These are phyloP conservation scores for Pelecanus crispus DNA, from an alignment of 2,113 vertebrate species.

Conservation along the genomic window DNA sequence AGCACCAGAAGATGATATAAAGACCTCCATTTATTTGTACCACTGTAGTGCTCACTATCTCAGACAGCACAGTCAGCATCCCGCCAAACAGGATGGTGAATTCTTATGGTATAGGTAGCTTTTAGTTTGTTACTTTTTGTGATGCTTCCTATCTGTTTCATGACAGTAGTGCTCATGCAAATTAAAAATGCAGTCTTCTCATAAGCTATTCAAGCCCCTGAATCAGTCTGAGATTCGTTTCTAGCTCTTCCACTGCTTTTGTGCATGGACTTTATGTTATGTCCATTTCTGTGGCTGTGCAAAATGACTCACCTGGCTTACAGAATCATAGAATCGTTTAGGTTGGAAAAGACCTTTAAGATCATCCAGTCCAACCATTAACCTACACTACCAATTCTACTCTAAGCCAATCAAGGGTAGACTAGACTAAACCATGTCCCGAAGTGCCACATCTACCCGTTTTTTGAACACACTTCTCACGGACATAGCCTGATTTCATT, in stretches of 20 bases:
- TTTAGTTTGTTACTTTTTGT: not conserved
- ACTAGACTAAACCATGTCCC: no score
- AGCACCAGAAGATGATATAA: not conserved
- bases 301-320: not conserved
- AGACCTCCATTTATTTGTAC: not conserved
- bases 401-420: no score
- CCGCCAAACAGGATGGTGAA: accelerated
- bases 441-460: no score
- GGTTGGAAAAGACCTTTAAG: no score
- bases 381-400: no score
- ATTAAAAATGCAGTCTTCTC: not conserved
- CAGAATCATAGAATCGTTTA: no score
- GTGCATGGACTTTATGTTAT: not conserved
- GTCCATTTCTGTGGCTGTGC: not conserved
- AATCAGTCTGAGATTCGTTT: not conserved
- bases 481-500: not conserved
- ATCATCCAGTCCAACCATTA: no score
- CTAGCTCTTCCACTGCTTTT: not conserved
- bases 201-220: not conserved
- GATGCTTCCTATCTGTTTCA: not conserved
- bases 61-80: not conserved
- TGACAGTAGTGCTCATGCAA: not conserved
- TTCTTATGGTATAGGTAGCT: not conserved
- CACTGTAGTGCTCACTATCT: not conserved
- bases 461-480: no score